Base-by-base conservation (phyloP, 1,140 invertebrate species). In the Camponotus pennsylvanicus region DNA sequence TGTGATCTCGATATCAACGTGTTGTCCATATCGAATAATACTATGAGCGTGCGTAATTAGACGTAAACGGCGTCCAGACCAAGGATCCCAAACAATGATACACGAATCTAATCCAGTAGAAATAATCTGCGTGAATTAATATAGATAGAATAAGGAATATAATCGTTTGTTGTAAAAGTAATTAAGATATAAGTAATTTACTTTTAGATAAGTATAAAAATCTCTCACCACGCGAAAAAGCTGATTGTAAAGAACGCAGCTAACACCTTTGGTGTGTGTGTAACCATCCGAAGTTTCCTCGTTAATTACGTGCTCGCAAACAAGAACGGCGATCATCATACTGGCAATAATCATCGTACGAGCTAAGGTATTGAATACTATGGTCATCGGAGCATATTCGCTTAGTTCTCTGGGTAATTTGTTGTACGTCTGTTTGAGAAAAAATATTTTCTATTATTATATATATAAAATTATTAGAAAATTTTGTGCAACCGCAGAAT, bases 1-100 rank as follows among this genome's bases (percentile, higher is more conserved):
- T 0, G 97, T 98, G 42, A 98, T 97, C 94, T 97, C 97, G 49
- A 98, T 95, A 2, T 96, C 95, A 57, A 96, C 93, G 32, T 95
- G 90, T 92, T 96, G 96, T 9, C 97, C 96, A 91, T 96, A 96
- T 27, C 96, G 89, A 70, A 96, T 93, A 49, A 95, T 94, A 8
- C 95, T 96, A 87, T 98, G 97, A 40, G 97, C 97, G 86, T 96
- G 96, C 64, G 96, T 96, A 7, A 97, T 95, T 63, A 97, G 95
- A 64, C 95, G 95, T 79, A 97, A 96, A 34, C 96, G 95, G 61
- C 95, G 95, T 32, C 96, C 96, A 93, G 86, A 70, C 94, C 96
- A 96, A 2, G 97, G 96, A 94, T 97, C 96, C 97, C 97, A 97
- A 6, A 97, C 96, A 83, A 97, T 97, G 77, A 97, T 97, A 89